These are phyloP conservation scores for Aphrophora alni DNA, from an alignment of 2,888 invertebrate genomes.

Conservation along the genomic window DNA sequence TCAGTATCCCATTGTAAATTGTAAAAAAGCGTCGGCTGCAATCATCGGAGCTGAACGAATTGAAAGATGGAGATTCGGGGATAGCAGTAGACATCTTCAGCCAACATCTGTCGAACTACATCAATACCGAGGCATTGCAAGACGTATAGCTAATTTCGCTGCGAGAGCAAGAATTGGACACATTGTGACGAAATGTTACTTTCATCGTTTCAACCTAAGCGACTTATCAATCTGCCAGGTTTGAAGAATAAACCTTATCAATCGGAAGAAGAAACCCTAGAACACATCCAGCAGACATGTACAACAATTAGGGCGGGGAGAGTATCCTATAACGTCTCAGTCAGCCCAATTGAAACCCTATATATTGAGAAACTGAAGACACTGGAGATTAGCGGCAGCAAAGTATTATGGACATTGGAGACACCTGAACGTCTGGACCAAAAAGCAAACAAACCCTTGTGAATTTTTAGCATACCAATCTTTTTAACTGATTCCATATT, in stretches of 20 bases:
- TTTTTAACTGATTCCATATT: no score
- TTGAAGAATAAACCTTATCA: not conserved
- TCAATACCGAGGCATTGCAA: not conserved
- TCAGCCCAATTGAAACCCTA: no score
- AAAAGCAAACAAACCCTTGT: no score
- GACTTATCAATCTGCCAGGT: not conserved
- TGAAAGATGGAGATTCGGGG: not conserved
- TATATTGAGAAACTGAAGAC: no score
- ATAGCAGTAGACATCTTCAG: not conserved
- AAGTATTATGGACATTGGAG: no score
- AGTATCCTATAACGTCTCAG: not conserved
- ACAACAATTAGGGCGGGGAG: not conserved
- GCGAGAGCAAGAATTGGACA: not conserved
- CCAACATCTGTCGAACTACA: not conserved
- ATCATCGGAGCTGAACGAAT: not conserved
- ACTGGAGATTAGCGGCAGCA: no score
- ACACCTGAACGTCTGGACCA: no score
- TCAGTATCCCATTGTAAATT: not conserved
- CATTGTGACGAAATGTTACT: not conserved
- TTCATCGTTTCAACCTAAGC: not conserved
- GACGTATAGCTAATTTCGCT: not conserved
- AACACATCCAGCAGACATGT: not conserved
- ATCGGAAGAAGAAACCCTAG: not conserved
- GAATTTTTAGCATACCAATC: no score
- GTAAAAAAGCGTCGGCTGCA: not conserved